Conservation (phyloP, 2,113 vertebrate genomes). For the Poecilia latipinna region DNA sequence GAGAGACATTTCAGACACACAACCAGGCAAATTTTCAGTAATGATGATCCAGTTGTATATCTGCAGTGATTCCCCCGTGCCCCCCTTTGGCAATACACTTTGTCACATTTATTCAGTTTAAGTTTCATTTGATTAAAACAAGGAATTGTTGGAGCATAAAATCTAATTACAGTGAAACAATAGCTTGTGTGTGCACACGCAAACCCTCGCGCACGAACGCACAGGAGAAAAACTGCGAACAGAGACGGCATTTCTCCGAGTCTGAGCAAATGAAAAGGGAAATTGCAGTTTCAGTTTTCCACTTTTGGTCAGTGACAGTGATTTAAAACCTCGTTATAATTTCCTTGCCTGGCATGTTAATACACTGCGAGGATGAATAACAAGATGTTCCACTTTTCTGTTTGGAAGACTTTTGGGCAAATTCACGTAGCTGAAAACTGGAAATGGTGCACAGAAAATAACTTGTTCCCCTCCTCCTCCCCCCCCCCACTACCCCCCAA, state of each 20-base stretch:
- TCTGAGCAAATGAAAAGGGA: slow-evolving; percentile 61
- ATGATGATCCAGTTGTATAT: slow-evolving; percentile 37
- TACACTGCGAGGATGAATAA: slow-evolving; percentile 67
- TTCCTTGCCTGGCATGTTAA: slow-evolving; percentile 73
- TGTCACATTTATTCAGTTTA: slow-evolving; percentile 41
- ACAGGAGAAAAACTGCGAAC: slow-evolving; percentile 5
- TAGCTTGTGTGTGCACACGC: slow-evolving; percentile 48
- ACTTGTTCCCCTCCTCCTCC: slow-evolving; percentile 13
- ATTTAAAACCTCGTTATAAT: slow-evolving; percentile 75
- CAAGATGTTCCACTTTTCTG: slow-evolving; percentile 47
- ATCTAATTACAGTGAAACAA: slow-evolving; percentile 70
- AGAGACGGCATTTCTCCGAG: slow-evolving; percentile 49
- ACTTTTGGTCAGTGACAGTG: slow-evolving; percentile 56
- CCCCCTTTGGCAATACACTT: slow-evolving; percentile 37
- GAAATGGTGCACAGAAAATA: slow-evolving; percentile 22
- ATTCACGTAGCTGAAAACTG: slow-evolving; percentile 43
- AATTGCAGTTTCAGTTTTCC: slow-evolving; percentile 57
- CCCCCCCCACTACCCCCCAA: too few relatives aligned
- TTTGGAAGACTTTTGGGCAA: slow-evolving; percentile 62
- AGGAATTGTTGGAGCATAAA: slow-evolving; percentile 46
- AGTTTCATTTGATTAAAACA: slow-evolving; percentile 65
- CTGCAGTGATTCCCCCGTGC: slow-evolving; percentile 5
- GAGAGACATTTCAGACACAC: slow-evolving; percentile 56
- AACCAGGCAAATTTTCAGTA: slow-evolving; percentile 60
- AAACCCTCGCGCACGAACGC: slow-evolving; percentile 25